Percentiles rank a stretch among this genome's conserved stretches.
Evolutionary conservation across 2,113 vertebrate species (phyloP).

Genomic region (Cnemophilus loriae): DNA sequence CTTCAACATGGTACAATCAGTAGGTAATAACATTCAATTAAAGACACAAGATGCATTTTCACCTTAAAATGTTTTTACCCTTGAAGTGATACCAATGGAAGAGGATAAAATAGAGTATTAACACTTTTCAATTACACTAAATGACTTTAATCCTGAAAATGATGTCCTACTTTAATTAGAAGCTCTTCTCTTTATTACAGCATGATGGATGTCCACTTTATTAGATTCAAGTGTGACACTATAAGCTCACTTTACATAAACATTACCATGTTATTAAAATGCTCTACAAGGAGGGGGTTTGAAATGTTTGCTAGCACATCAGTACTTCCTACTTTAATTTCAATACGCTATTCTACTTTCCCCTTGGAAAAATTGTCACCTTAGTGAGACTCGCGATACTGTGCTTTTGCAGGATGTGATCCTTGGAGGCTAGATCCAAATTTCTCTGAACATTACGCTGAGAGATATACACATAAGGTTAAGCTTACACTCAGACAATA

Average conservation of each 20-base stretch:
- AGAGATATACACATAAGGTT: slow-evolving; percentile 2
- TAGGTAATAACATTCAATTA: slow-evolving; percentile 80
- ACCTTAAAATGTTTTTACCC: slow-evolving; percentile 79
- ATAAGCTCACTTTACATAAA: slow-evolving; percentile 83
- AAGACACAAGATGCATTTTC: slow-evolving; percentile 76
- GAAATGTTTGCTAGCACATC: slow-evolving; percentile 61
- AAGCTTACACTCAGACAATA: not conserved
- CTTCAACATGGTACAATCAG: slow-evolving; percentile 72
- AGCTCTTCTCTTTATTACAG: slow-evolving; percentile 78
- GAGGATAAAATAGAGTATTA: slow-evolving; percentile 86
- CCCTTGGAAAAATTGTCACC: slow-evolving; percentile 23
- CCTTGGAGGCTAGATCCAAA: not conserved
- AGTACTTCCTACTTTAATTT: slow-evolving; percentile 50
- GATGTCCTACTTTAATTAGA: slow-evolving; percentile 86
- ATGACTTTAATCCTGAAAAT: slow-evolving; percentile 89
- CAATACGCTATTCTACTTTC: not conserved
- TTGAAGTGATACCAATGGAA: slow-evolving; percentile 78
- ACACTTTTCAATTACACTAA: slow-evolving; percentile 88
- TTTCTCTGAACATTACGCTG: not conserved
- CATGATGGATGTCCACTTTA: slow-evolving; percentile 87
- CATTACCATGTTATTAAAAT: slow-evolving; percentile 77
- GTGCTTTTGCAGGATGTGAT: not conserved
- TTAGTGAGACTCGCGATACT: not conserved
- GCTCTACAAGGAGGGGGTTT: slow-evolving; percentile 52
- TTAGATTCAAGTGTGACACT: slow-evolving; percentile 83